Evolutionary conservation across 2,888 invertebrate species (phyloP), one percentile per base, ranked within the genome.

Genomic region (Heteropelma amictum): DNA sequence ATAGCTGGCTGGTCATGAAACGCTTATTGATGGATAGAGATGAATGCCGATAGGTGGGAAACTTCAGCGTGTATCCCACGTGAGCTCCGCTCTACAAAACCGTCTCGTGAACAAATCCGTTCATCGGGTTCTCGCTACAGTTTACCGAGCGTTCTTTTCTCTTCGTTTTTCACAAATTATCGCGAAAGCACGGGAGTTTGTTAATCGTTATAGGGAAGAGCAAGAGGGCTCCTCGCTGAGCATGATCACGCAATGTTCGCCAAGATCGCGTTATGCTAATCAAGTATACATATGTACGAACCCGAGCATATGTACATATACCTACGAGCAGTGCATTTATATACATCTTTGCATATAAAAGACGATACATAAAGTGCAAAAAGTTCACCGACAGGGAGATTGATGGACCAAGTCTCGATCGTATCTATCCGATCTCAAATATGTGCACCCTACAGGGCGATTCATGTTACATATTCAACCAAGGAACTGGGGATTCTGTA

Each of bases 201-300:
- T 70, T 70, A 58, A 61, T 42, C 47, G 38, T 4, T 49, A 10
- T 23, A 56, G 61, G 40, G 33, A 40, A 60, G 60, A 45, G 68
- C 53, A 10, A 23, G 51, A n/a, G n/a, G n/a, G n/a, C n/a, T n/a
- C n/a, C n/a, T n/a, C n/a, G n/a, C n/a, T n/a, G n/a, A 40, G 14
- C 33, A 28, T 61, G 54, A 75, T 75, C 75, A 61, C 54, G 61
- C 40, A 49, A 60, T 56, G 30, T 53, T 60, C 51, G 47, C 21
- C 40, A 45, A 61, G 67, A 75, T 75, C 67, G 75, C 71, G 75
- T 71, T 71, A 75, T 71, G 75, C 70, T 75, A 75, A 71, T 71
- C 67, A 47, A 56, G 5, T 19, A 10, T 8, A 12, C 12, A 40
- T 28, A 3, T 53, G 10, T 51, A 45, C n/a, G n/a, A n/a, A n/a